Evolutionary conservation across 2,113 vertebrate species (phyloP), one percentile per base, ranked within the genome.

Genomic region (Hystrix cristata): DNA sequence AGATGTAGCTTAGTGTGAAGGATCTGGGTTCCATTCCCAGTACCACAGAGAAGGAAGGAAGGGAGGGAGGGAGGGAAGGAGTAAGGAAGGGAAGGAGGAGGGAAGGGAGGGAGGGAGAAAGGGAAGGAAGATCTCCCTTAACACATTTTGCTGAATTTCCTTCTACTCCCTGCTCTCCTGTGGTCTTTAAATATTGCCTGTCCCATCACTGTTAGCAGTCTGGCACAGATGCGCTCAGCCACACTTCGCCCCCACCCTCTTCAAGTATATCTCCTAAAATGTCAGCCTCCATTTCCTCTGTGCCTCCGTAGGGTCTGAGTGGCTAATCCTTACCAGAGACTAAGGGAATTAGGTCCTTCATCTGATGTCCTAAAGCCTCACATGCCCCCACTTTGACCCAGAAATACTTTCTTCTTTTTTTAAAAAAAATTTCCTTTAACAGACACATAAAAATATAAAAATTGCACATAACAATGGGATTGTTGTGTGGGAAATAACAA

Each of bases 1-100:
- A 46, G 72, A 29, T 29, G 25, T 76, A 76, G 72, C 43, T 76
- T 23, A 76, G 3, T 48, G 72, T 13, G 5, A 29, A 72, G 38
- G 38, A 19, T 12, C 69, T 72, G 38, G 21, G 38, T 72, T 72
- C 43, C 14, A 29, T 25, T 76, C 23, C 46, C 21, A 76, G 72
- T 27, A 14, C 12, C 8, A 12, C 0, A 6, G 29, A 5, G 27
- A 14, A 48, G 72, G 27, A 21, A 25, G 38, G 1, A 5, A 74
- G 38, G 14, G 12, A 74, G 10, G 11, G 4, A 18, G 9, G 3
- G 5, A 18, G 34, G 16, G 0, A 19, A 1, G 29, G 1, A 29
- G 10, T 3, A 12, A 29, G 10, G 4, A 29, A 29, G 4, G 10
- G 11, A 12, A 10, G 10, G 13, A 34, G 1, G 21, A 15, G 29